A percentile compares a stretch with the other conserved stretches of the same genome.
Evolutionary conservation across 2,113 vertebrate species (phyloP).

Genomic region (Myocastor coypus): DNA sequence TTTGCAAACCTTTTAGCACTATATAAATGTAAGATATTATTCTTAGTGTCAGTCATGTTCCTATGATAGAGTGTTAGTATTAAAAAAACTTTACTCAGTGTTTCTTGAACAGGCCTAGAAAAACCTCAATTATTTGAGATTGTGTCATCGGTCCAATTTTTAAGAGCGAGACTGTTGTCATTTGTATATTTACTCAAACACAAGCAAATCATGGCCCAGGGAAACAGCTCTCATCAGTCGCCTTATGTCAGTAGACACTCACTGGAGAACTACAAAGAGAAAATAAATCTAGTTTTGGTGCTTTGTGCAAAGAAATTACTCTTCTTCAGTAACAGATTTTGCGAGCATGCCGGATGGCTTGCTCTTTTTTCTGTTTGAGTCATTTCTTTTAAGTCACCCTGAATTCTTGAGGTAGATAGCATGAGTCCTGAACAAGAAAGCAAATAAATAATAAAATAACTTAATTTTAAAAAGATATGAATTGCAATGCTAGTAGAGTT

Average conservation of each 20-base stretch:
- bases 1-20: not conserved
- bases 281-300: not conserved
- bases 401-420: slow-evolving; percentile 24
- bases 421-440: not conserved
- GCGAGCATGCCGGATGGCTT: not conserved
- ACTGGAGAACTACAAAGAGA: not conserved
- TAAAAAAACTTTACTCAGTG: not conserved
- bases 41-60: not conserved
- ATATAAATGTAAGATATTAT: not conserved
- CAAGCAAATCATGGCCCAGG: not conserved
- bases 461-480: not conserved
- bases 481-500: not conserved
- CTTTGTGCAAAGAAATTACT: not conserved
- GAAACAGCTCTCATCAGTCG: not conserved
- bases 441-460: not conserved
- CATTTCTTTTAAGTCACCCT: not conserved
- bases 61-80: not conserved
- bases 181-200: not conserved
- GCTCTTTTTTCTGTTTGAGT: not conserved
- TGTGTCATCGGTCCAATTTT: not conserved
- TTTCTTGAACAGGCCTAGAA: not conserved
- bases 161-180: not conserved
- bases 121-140: not conserved
- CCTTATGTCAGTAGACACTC: not conserved
- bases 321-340: slow-evolving; percentile 5